Evolutionary conservation across 2,888 invertebrate species (phyloP).

Genomic region (Conchocele bisecta): DNA sequence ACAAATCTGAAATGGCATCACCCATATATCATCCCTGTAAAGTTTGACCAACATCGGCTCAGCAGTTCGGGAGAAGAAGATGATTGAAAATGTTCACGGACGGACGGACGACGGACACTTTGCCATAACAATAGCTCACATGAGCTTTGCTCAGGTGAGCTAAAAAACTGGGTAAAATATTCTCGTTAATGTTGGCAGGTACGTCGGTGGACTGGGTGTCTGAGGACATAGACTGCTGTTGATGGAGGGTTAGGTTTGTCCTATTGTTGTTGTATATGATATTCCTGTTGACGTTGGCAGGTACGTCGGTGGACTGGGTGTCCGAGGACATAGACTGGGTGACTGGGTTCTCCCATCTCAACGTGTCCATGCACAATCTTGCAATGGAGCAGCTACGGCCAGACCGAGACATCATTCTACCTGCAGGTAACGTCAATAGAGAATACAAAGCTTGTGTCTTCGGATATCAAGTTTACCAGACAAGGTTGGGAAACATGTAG

Average conservation of each 20-base stretch:
- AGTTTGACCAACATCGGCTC: too few species aligned
- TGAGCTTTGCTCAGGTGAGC: too few species aligned
- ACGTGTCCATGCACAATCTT: constrained; percentile 50
- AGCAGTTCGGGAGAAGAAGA: too few species aligned
- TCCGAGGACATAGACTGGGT: constrained; percentile 45
- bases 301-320: constrained; percentile 55
- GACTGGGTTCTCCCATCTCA: constrained; percentile 38
- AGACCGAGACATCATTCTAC: constrained; percentile 48
- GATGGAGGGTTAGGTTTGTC: not conserved
- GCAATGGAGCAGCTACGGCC: constrained; percentile 40
- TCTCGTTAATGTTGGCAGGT: constrained; percentile 26
- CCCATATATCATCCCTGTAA: too few species aligned
- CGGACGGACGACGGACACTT: too few species aligned
- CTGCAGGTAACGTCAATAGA: constrained; percentile 37
- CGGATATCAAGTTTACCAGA: too few species aligned
- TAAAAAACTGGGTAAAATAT: not conserved
- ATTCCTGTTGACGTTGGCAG: constrained; percentile 16
- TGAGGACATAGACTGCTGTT: constrained; percentile 41
- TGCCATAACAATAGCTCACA: too few species aligned
- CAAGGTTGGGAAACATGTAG: too few species aligned
- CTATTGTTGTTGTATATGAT: not conserved
- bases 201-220: constrained; percentile 53
- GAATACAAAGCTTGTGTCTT: too few species aligned
- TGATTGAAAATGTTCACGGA: too few species aligned
- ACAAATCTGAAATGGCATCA: too few species aligned